phyloP scores from a whole-genome alignment of 2,113 vertebrate genomes.

The Ploceus nigricollis region DNA sequence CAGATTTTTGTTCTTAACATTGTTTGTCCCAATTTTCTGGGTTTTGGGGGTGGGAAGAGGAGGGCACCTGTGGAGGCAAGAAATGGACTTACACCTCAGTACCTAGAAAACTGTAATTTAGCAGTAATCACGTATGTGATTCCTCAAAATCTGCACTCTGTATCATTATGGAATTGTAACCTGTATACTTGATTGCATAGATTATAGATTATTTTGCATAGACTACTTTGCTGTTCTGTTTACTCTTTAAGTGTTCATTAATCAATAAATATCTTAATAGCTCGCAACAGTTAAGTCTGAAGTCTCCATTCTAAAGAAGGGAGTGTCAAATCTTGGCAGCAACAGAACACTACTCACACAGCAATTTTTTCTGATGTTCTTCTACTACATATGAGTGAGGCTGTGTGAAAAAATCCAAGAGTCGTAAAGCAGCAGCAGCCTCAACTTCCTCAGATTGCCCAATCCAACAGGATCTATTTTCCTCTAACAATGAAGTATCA shows the following conservation, averaged over 20 bases:
- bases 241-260: neutral
- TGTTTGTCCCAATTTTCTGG: neutral
- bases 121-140: neutral
- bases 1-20: neutral
- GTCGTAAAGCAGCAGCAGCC: neutral
- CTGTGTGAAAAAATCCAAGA: neutral
- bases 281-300: neutral
- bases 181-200: neutral
- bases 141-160: neutral
- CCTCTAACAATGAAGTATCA: neutral
- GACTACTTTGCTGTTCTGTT: neutral
- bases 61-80: neutral
- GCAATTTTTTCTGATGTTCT: neutral
- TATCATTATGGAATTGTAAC: neutral
- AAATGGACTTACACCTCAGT: neutral
- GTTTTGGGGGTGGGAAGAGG: too few relatives aligned
- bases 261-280: neutral
- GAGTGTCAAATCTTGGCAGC: neutral
- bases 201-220: neutral
- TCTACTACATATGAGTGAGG: neutral
- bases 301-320: neutral
- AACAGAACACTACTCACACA: neutral
- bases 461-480: neutral
- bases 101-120: neutral
- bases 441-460: neutral